A percentile compares a stretch with the other conserved stretches of the same genome.
These are phyloP conservation scores for Hystrix brachyura DNA, from an alignment of 2,113 vertebrate genomes.

Conservation along the genomic window DNA sequence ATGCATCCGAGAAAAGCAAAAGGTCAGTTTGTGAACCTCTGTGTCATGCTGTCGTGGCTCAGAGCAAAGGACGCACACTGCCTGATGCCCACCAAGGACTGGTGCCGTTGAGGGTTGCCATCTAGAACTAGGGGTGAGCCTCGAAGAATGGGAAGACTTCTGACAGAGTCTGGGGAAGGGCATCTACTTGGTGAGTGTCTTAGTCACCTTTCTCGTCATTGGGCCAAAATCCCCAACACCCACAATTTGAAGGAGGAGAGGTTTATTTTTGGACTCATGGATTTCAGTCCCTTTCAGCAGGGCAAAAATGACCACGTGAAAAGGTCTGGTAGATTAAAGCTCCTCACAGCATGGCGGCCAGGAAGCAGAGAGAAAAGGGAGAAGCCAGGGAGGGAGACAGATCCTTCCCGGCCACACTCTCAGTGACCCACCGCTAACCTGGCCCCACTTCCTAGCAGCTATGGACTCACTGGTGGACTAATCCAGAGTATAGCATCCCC, in stretches of 20 bases:
- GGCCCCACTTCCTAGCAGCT: not conserved
- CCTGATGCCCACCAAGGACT: not conserved
- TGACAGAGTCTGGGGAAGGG: not conserved
- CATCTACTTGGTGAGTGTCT: not conserved
- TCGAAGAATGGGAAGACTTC: not conserved
- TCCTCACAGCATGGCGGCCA: not conserved
- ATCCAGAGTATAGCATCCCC: not conserved
- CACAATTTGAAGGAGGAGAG: not conserved
- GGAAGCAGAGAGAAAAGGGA: not conserved
- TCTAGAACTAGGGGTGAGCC: not conserved
- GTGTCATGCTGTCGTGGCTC: not conserved
- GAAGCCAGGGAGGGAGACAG: not conserved
- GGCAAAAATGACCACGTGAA: not conserved
- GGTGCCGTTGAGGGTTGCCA: too few species aligned
- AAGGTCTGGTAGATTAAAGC: not conserved
- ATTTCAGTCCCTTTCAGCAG: not conserved
- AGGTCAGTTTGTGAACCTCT: rapidly evolving
- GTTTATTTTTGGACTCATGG: not conserved
- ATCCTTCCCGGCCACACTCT: too few species aligned
- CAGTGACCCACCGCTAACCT: not conserved
- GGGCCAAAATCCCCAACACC: not conserved
- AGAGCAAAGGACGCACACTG: not conserved
- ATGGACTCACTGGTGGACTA: not conserved
- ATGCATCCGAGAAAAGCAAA: not conserved
- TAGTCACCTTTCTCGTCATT: not conserved